These are phyloP conservation scores for Chlamydotis undulata DNA, from an alignment of 2,113 vertebrate genomes.

Conservation along the genomic window DNA sequence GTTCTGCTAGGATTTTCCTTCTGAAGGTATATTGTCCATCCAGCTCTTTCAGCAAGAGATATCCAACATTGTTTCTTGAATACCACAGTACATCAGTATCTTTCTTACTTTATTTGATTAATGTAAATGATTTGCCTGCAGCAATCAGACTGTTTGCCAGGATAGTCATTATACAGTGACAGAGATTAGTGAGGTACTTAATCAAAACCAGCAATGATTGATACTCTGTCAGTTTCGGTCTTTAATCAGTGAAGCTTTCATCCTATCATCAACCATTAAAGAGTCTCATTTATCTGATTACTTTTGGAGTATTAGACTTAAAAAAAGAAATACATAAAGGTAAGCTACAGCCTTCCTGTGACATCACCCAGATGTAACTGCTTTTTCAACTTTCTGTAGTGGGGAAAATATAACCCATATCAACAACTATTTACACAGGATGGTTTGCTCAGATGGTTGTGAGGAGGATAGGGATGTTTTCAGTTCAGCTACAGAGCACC, in stretches of 20 bases:
- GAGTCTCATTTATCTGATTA: constrained; percentile 53
- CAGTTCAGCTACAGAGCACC: background rate
- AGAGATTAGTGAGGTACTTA: constrained; percentile 68
- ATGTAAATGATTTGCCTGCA: constrained; percentile 63
- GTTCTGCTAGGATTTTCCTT: background rate
- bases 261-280: constrained; percentile 56
- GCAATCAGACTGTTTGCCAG: constrained; percentile 65
- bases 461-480: background rate
- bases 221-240: constrained; percentile 56
- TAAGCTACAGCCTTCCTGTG: background rate
- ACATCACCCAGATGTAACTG: background rate
- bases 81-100: background rate
- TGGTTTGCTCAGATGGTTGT: background rate
- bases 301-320: constrained; percentile 21
- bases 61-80: constrained; percentile 3
- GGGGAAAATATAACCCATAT: background rate
- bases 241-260: constrained; percentile 69
- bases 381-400: background rate
- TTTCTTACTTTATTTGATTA: constrained; percentile 60
- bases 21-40: background rate
- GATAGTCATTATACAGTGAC: constrained; percentile 65
- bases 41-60: background rate
- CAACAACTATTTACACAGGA: background rate
- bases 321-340: background rate
- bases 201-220: constrained; percentile 71